A percentile compares a stretch with the other conserved stretches of the same genome.
Evolutionary conservation across 2,888 invertebrate genomes (phyloP).

Genomic region (Drosophila stalkeri): DNA sequence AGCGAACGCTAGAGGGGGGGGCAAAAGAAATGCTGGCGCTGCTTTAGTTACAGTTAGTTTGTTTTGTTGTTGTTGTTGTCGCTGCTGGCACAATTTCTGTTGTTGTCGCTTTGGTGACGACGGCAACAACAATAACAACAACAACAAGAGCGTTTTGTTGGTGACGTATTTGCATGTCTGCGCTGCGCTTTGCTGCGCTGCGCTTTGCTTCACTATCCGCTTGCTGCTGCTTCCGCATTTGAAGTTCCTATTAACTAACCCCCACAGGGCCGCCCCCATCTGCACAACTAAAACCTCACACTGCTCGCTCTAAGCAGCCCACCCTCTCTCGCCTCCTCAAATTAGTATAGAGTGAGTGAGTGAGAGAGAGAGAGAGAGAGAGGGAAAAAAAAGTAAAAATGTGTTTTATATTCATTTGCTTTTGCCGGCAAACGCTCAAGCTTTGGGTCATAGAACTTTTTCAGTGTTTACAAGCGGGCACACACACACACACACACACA

Average conservation of each 20-base stretch:
- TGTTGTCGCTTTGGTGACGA: slow-evolving; percentile 65
- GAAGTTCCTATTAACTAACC: slow-evolving; percentile 58
- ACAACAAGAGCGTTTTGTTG: slow-evolving; percentile 45
- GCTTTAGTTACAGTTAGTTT: slow-evolving; percentile 58
- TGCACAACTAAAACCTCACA: slow-evolving; percentile 4
- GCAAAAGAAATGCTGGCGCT: slow-evolving; percentile 52
- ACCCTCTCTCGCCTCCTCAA: neutral
- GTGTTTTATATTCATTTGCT: slow-evolving; percentile 50
- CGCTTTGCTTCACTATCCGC: neutral
- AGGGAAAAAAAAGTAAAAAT: slow-evolving; percentile 11
- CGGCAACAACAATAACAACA: slow-evolving; percentile 39
- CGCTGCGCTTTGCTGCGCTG: slow-evolving; percentile 29
- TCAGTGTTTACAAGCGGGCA: slow-evolving; percentile 63
- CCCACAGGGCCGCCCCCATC: slow-evolving; percentile 14
- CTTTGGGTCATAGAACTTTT: slow-evolving; percentile 83
- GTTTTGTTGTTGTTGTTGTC: slow-evolving; percentile 43
- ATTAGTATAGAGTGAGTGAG: neutral
- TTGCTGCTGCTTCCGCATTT: slow-evolving; percentile 72
- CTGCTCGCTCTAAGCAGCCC: slow-evolving; percentile 1
- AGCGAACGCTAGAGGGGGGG: no score
- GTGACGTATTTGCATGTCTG: slow-evolving; percentile 78
- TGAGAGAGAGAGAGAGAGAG: neutral
- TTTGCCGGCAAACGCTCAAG: slow-evolving; percentile 58
- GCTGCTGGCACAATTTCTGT: slow-evolving; percentile 81
- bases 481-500: slow-evolving; percentile 29